Base-by-base conservation (phyloP, 2,888 invertebrate genomes). In the Formica aserva region DNA sequence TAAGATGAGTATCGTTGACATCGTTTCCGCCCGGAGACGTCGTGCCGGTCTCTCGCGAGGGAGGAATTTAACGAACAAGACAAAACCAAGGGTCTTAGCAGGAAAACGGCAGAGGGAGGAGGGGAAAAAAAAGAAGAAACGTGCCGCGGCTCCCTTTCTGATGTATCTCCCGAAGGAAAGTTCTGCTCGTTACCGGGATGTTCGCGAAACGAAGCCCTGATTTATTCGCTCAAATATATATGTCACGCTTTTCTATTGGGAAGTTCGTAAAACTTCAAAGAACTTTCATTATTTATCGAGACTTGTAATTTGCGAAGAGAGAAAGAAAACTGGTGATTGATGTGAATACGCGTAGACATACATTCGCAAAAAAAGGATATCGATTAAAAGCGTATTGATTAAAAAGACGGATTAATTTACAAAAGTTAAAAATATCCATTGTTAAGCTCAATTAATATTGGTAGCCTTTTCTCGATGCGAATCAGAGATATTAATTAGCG, bases 1-100 rank as follows among this genome's bases (percentile, higher is more conserved):
- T 93, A 92, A 92, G 92, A 92, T 90, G 92, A 93, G 92, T 92
- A 93, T 92, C 92, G 92, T 93, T 92, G 93, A 93, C 92, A 93
- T 90, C 91, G 91, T 93, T 93, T 90, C 90, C 90, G 82, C 67
- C 76, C 67, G 85, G 78, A 88, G 90, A 87, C 84, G 84, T 65
- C 63, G 78, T 66, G 76, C 77, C 67, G 81, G 38, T 52, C 52
- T 52, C 69, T 65, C 81, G 78, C 81, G 77, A 69, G 77, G 83
- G 83, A 86, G 86, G 82, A 83, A 87, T 87, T 87, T 88, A 89
- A 86, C 88, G 83, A 87, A 88, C 87, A 77, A 87, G 89, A 87
- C 82, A 83, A 84, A 82, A 62, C 66, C 63, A 67, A 35, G 65
- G 74, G n/a, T 66, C 45, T 63, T 62, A 80, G 80, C 26, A 38